A percentile compares a stretch with the other conserved stretches of the same genome.
Evolutionary conservation across 2,888 invertebrate species (phyloP).

Genomic region (Nebria salina): DNA sequence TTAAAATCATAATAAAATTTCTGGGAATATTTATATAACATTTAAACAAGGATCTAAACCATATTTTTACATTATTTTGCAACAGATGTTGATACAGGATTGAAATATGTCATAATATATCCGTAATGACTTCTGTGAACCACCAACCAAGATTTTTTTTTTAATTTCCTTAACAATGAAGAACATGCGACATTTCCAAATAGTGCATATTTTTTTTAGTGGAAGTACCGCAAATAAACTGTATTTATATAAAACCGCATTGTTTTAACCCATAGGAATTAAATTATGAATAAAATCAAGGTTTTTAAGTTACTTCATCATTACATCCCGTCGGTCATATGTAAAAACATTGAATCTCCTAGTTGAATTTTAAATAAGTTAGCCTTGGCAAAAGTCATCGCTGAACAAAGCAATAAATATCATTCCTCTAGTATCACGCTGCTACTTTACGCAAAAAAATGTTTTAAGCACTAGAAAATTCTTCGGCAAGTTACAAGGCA

Average conservation of each 20-base stretch:
- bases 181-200: too few species aligned
- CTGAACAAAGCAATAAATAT: background rate
- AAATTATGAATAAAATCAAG: background rate
- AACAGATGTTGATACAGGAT: background rate
- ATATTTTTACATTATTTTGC: background rate
- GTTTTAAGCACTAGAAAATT: conserved; percentile 2
- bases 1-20: too few species aligned
- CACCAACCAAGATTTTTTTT: too few species aligned
- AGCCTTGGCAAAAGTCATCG: background rate
- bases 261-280: background rate
- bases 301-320: background rate
- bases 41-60: background rate
- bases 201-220: too few species aligned
- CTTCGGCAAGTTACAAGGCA: background rate
- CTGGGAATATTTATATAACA: background rate
- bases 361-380: background rate
- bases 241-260: background rate
- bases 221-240: too few species aligned
- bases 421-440: background rate
- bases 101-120: too few species aligned
- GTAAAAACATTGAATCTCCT: background rate
- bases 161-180: too few species aligned
- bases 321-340: background rate
- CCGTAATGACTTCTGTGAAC: too few species aligned
- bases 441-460: background rate